Conservation (phyloP, 2,888 invertebrate species). For the Thereva nobilitata region DNA sequence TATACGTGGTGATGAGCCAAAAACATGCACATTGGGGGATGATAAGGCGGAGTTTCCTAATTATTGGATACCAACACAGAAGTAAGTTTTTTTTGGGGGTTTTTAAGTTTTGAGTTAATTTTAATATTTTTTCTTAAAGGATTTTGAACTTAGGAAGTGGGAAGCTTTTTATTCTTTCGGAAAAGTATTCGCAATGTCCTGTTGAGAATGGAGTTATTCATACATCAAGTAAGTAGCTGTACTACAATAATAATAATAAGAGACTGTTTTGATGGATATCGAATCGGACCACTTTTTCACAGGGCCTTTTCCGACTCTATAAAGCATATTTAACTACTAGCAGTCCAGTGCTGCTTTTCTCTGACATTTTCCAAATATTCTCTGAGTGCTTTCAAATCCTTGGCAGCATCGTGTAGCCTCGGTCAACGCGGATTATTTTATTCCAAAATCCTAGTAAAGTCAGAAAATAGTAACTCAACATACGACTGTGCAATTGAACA, state of each 20-base stretch:
- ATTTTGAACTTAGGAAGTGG: conserved; percentile 2
- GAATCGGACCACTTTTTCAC: no score
- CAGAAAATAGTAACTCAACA: no score
- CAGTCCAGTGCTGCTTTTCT: no score
- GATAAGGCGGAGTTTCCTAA: neutral
- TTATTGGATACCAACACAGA: conserved; percentile 19
- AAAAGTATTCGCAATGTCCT: conserved; percentile 60
- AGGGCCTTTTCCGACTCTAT: no score
- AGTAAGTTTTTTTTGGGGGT: conserved; percentile 23
- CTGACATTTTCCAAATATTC: no score
- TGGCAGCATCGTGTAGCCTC: no score
- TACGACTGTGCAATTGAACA: no score
- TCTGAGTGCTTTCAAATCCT: no score
- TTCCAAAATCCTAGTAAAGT: no score
- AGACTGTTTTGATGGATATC: neutral
- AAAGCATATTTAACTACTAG: no score
- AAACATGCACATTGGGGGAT: conserved; percentile 55
- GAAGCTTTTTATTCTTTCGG: conserved; percentile 23
- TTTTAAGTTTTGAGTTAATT: conserved; percentile 2
- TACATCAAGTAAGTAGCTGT: conserved; percentile 51
- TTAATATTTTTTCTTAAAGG: conserved; percentile 14
- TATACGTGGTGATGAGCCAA: conserved; percentile 65
- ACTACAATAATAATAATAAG: neutral
- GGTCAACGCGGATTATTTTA: no score
- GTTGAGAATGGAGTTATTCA: conserved; percentile 69